Conservation (phyloP, 2,113 vertebrate genomes). For the Camelus bactrianus region DNA sequence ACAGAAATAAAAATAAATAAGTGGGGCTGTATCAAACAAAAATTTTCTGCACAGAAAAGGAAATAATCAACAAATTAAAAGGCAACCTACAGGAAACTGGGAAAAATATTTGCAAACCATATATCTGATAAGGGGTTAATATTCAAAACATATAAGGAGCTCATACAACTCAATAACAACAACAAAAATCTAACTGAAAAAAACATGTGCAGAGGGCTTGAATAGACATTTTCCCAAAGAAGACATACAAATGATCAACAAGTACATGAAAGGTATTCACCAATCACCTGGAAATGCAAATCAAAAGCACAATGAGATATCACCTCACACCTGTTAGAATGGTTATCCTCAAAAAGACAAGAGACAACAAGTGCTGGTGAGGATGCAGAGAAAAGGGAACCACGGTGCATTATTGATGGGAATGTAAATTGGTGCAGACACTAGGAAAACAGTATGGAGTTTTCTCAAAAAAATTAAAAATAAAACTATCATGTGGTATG, state of each 20-base stretch:
- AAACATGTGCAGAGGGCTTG: background rate
- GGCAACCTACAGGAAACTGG: background rate
- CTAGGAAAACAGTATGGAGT: background rate
- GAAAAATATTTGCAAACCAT: background rate
- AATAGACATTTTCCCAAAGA: background rate
- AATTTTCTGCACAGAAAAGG: background rate
- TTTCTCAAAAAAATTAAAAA: background rate
- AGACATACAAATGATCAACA: background rate
- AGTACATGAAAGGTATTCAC: background rate
- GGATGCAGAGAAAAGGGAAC: background rate
- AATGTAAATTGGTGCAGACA: background rate
- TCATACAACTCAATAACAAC: background rate
- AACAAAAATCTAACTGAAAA: background rate
- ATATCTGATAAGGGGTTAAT: background rate
- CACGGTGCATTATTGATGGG: background rate
- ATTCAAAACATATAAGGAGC: background rate
- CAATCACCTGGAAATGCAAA: background rate
- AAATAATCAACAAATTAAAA: background rate
- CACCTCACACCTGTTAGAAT: background rate
- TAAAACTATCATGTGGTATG: background rate
- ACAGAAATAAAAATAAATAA: background rate
- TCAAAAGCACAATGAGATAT: background rate
- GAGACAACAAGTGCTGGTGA: background rate
- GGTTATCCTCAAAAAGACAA: background rate
- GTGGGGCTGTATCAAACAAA: background rate